Evolutionary conservation across 2,888 invertebrate species (phyloP), one percentile per base, ranked within the genome.

Genomic region (Euspilapteryx auroguttella): DNA sequence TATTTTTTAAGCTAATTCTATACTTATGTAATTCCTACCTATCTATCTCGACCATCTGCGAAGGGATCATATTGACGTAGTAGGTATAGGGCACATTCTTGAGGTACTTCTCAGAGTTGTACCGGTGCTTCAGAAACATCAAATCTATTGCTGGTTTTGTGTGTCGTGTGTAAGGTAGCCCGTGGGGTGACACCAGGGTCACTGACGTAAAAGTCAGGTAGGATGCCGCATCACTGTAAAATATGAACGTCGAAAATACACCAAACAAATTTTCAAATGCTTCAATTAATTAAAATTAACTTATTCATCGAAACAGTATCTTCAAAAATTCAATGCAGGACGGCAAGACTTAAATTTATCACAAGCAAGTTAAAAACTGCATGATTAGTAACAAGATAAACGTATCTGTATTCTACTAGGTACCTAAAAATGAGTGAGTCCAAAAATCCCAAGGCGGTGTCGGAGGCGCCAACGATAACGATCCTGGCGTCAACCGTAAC

Each of bases 141-240:
- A 55, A 47, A 11, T 76, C 65, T 0, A 63, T 50, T 0, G 52
- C 38, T 0, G 41, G 24, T 21, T 55, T 62, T 0, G 49, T 41
- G 15, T 51, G 47, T 13, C 61, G 55, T 2, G 46, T 37, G 34
- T 69, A 64, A 0, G 63, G 57, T 7, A 80, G 30, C 0, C 87
- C 86, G 37, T 80, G 63, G 0, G 79, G 76, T 0, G 86, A 85
- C 17, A 89, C 65, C 9, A 89, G 40, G 0, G 83, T 86, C n/a
- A 89, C 56, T 41, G 85, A 85, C 25, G 81, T 81, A 45, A 86
- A 88, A 2, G 71, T 75, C 11, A 82, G 45, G 41, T 81, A 65
- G 2, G 69, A 50, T 1, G 58, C 52, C 0, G 58, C 44, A 22
- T 62, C 56, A 8, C 78, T 78, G 45, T 4, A 52, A 54, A 11